Evolutionary conservation across 2,888 invertebrate species (phyloP), one percentile per base, ranked within the genome.

Genomic region (Polydrusus cervinus): DNA sequence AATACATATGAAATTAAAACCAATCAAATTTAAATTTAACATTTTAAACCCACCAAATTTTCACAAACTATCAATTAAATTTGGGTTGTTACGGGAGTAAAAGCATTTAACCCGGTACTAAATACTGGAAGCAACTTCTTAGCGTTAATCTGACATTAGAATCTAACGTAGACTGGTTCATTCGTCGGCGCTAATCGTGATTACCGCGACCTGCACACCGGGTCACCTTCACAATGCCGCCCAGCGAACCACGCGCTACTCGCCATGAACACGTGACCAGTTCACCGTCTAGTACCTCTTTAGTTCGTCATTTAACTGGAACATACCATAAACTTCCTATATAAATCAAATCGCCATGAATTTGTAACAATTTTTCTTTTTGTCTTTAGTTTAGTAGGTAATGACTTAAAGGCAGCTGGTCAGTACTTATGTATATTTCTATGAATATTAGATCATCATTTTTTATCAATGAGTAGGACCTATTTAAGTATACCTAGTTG

Each of bases 191-290:
- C 79, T 81, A 82, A 84, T 85, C 85, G 85, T 84, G 84, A 84
- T 84, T 81, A 78, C 79, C 76, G 79, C 82, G 82, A 83, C 82
- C 83, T 81, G 83, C 66, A 77, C 62, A 83, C 85, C 84, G 81
- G 86, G 85, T 86, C 84, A 86, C 86, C 86, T 86, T 86, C 85
- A 85, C 86, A 86, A 86, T 86, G 86, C 85, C 85, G 85, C 70
- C 77, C 72, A 16, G 79, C 82, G 43, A 70, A 70, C 80, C 83
- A 83, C 84, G 83, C 82, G 83, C 82, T 82, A 79, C 82, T 80
- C 80, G 76, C 78, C 82, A 78, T 82, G 78, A 81, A 81, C 83
- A 84, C 83, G 84, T 84, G 84, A 72, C 57, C 67, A 20, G 57
- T 20, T 38, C 38, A 81, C 80, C 69, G 74, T 74, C 74, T 74